Base-by-base conservation (phyloP, 2,797 vertebrate genomes). In the Cyprinella venusta region DNA sequence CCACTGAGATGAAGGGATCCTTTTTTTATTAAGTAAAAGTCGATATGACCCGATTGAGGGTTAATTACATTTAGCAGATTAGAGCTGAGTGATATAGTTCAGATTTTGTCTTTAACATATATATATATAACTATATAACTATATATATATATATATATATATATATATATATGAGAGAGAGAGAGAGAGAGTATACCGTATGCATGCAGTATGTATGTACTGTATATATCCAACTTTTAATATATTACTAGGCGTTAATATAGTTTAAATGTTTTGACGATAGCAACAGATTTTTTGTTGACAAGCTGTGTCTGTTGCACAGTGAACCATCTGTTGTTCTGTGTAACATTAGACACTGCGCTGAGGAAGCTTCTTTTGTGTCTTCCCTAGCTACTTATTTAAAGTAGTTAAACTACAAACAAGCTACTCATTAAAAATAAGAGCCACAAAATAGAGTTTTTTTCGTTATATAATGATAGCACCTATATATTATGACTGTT, bases 281-380 rank as follows among this genome's bases (percentile, higher is more conserved):
- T 24, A 59, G 54, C 36, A 59, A 12, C 21, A 2, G 45, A 19
- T 54, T 18, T 33, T 16, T 24, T 75, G 38, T 40, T 56, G 50
- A 38, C 30, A 6, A 38, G 50, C 71, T 56, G 33, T 56, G 52
- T 1, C 33, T 56, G 30, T n/a, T 33, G 74, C 74, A 59, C 74
- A 76, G 59, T 40, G 21, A 59, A 26, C 54, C 74, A 24, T 76
- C 74, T 76, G 74, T 76, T 59, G 52, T 40, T 40, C 21, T 24
- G 54, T 76, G 74, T 40, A 76, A 76, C 36, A 24, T 76, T 76
- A 76, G 36, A 40, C 21, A 4, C 48, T 15, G 6, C 4, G 3
- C 33, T 76, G 8, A 36, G 72, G 72, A 24, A 40, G 54, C 36
- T 18, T 76, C 36, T 76, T 15, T 76, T 54, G 36, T 40, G 40